Evolutionary conservation across 2,113 vertebrate genomes (phyloP).

Genomic region (Solenodon paradoxus): DNA sequence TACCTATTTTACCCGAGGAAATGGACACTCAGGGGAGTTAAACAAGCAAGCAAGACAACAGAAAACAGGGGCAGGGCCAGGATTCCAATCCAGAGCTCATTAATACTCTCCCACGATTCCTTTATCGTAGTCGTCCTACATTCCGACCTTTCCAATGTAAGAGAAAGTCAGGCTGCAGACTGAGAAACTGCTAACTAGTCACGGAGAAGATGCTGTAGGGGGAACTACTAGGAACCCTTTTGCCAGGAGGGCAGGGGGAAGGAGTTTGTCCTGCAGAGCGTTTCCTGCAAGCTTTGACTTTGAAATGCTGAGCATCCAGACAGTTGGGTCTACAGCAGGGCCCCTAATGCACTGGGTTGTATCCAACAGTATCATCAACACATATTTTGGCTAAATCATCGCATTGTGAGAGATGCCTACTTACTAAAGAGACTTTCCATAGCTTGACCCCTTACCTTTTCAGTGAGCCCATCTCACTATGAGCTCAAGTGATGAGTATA

Average conservation of each 20-base stretch:
- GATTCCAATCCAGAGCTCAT: not conserved
- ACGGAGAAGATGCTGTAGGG: not conserved
- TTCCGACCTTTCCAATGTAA: not conserved
- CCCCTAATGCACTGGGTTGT: not conserved
- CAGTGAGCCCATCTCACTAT: not conserved
- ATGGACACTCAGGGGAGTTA: not conserved
- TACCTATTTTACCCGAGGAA: not conserved
- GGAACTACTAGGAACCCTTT: not conserved
- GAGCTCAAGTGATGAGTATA: not conserved
- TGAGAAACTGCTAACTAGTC: not conserved
- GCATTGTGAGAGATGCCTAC: not conserved
- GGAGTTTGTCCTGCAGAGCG: not conserved
- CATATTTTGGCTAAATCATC: not conserved
- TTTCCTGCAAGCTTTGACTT: too few species aligned
- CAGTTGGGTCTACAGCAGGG: not conserved
- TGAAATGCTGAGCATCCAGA: not conserved
- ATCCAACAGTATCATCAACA: accelerated
- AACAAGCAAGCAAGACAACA: not conserved
- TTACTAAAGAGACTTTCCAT: not conserved
- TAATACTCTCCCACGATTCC: not conserved
- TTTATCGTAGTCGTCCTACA: not conserved
- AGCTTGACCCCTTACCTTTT: too few species aligned
- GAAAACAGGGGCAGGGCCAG: not conserved
- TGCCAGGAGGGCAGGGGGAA: too few species aligned
- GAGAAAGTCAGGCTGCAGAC: not conserved